phyloP scores from a whole-genome alignment of 2,888 invertebrate species.

The Xestobium rufovillosum region DNA sequence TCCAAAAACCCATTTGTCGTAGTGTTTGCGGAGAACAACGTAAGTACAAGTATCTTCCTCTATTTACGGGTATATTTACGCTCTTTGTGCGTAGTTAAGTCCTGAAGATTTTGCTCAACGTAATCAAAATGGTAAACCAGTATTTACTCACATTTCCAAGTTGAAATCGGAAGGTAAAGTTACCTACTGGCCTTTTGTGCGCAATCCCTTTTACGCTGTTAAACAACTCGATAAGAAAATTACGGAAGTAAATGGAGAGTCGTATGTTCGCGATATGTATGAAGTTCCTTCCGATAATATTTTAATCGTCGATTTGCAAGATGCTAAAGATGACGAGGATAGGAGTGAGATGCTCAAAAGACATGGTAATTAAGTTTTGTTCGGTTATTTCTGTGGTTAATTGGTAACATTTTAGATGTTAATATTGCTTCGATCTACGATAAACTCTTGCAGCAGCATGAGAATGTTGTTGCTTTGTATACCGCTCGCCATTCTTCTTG shows the following conservation, averaged over 20 bases:
- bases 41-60: conserved; percentile 31
- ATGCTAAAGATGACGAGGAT: conserved; percentile 50
- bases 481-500: conserved; percentile 52
- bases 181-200: conserved; percentile 56
- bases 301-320: conserved; percentile 51
- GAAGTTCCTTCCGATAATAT: conserved; percentile 44
- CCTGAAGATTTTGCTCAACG: conserved; percentile 44
- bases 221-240: conserved; percentile 42
- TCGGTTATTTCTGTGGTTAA: conserved; percentile 5
- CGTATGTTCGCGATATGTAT: conserved; percentile 26
- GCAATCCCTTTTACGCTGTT: conserved; percentile 51
- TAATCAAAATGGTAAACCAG: conserved; percentile 37
- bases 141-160: conserved; percentile 41
- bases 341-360: conserved; percentile 49
- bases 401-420: conserved; percentile 36
- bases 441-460: conserved; percentile 42
- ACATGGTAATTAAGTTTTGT: conserved; percentile 46
- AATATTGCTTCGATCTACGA: conserved; percentile 50
- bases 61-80: conserved; percentile 2
- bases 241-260: conserved; percentile 31
- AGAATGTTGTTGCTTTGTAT: conserved; percentile 50
- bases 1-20: conserved; percentile 41
- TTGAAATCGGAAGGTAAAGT: conserved; percentile 34
- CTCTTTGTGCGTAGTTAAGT: conserved; percentile 37
- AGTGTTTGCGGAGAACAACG: conserved; percentile 47